Evolutionary conservation across 2,888 invertebrate species (phyloP).

Genomic region (Itoplectis maculator): DNA sequence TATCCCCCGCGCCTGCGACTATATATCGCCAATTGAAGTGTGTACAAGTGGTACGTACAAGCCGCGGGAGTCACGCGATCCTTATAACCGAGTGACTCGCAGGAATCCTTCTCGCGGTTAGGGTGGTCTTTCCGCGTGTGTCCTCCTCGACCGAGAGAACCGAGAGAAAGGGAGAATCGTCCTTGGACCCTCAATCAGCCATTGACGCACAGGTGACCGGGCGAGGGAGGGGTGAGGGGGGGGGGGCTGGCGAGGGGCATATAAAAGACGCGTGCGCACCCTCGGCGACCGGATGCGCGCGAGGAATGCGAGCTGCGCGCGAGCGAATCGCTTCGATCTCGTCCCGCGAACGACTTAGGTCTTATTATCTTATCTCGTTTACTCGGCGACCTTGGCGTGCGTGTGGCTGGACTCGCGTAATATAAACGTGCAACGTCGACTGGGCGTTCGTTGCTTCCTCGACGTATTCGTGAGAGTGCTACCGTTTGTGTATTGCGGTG

Average conservation of each 20-base stretch:
- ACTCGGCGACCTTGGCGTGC: conserved; percentile 22
- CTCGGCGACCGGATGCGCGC: conserved; percentile 1
- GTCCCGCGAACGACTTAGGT: conserved; percentile 10
- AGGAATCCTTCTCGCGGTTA: conserved; percentile 5
- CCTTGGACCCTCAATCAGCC: neutral
- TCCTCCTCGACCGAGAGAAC: conserved; percentile 6
- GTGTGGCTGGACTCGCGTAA: neutral
- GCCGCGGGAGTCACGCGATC: conserved; percentile 47
- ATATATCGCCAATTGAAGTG: conserved; percentile 46
- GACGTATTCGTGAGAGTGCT: conserved; percentile 2
- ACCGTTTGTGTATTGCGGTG: neutral
- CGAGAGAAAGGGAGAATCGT: neutral
- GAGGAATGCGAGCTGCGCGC: too few relatives aligned
- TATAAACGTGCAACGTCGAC: neutral
- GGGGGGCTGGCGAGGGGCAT: too few relatives aligned
- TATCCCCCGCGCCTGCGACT: conserved; percentile 22
- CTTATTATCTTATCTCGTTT: conserved; percentile 30
- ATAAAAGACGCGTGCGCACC: conserved; percentile 5
- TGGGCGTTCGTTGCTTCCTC: neutral
- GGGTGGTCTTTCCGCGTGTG: conserved; percentile 6
- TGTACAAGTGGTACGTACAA: conserved; percentile 40
- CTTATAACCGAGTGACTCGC: conserved; percentile 24
- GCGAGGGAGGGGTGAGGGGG: too few relatives aligned
- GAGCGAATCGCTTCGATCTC: neutral
- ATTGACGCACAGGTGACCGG: conserved; percentile 10